Evolutionary conservation across 2,888 invertebrate genomes (phyloP).

Genomic region (Clitarchus hookeri): DNA sequence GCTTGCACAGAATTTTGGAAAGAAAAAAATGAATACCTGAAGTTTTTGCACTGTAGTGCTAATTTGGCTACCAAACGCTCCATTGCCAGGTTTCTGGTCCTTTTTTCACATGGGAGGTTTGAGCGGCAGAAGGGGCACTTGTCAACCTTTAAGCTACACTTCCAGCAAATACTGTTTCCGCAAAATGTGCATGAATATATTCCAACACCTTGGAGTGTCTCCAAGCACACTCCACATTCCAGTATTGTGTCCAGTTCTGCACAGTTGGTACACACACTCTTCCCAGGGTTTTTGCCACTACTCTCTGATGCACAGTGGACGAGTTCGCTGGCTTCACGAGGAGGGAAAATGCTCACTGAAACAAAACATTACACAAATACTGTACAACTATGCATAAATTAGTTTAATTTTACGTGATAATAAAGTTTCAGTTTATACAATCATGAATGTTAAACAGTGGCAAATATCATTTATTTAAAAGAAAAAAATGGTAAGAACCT

Average conservation of each 20-base stretch:
- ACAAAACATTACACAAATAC: background rate
- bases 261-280: background rate
- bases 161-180: conserved; percentile 15
- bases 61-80: conserved; percentile 24
- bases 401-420: no score
- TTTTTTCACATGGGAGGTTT: background rate
- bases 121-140: conserved; percentile 20
- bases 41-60: conserved; percentile 25
- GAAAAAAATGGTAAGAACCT: no score
- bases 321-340: background rate
- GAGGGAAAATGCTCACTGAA: background rate
- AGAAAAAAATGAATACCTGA: background rate
- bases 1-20: background rate
- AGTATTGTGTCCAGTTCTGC: conserved; percentile 8
- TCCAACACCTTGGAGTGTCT: conserved; percentile 5
- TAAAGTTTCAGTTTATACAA: no score
- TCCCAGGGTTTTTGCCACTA: background rate
- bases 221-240: conserved; percentile 15
- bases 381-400: no score
- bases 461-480: no score
- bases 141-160: background rate
- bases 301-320: background rate
- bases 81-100: conserved; percentile 18
- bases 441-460: no score
- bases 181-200: conserved; percentile 16